Percentiles rank a stretch among this genome's conserved stretches.
Conservation (phyloP, 2,888 invertebrate species). For the Orchestes rusci region DNA sequence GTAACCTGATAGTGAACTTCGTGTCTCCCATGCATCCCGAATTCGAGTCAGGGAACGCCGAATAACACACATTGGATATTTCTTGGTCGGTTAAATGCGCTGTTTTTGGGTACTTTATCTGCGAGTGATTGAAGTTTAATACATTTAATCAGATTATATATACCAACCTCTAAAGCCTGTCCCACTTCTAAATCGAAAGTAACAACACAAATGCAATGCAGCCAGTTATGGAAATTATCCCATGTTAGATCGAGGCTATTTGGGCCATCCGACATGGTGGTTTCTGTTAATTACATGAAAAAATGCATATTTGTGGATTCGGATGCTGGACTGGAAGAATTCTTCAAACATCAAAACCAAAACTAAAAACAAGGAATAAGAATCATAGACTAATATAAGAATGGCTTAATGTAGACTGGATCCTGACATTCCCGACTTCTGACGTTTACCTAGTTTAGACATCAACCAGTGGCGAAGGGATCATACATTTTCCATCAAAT, state of each 20-base stretch:
- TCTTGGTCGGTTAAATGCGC: conserved; percentile 75
- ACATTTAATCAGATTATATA: background rate
- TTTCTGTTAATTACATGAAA: too few species aligned
- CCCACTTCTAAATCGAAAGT: conserved; percentile 98
- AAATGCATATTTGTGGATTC: too few species aligned
- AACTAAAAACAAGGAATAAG: too few species aligned
- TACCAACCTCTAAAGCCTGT: conserved; percentile 81
- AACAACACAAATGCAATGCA: conserved; percentile 95
- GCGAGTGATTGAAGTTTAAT: conserved; percentile 27
- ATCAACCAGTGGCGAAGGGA: too few species aligned
- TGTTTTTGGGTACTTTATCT: conserved; percentile 77
- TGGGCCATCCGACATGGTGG: conserved; percentile 31
- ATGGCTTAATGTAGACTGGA: too few species aligned
- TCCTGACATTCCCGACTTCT: too few species aligned
- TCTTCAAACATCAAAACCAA: too few species aligned
- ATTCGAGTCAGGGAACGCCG: conserved; percentile 98
- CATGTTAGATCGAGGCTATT: conserved; percentile 42
- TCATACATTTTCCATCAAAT: too few species aligned
- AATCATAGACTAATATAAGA: too few species aligned
- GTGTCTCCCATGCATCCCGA: conserved; percentile 99
- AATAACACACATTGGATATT: conserved; percentile 90
- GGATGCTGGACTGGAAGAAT: too few species aligned
- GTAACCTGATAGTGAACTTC: conserved; percentile 88
- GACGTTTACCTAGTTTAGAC: too few species aligned
- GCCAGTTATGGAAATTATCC: conserved; percentile 84